A percentile compares a stretch with the other conserved stretches of the same genome.
Conservation (phyloP, 1,140 invertebrate genomes). For the Drosophila arizonae region DNA sequence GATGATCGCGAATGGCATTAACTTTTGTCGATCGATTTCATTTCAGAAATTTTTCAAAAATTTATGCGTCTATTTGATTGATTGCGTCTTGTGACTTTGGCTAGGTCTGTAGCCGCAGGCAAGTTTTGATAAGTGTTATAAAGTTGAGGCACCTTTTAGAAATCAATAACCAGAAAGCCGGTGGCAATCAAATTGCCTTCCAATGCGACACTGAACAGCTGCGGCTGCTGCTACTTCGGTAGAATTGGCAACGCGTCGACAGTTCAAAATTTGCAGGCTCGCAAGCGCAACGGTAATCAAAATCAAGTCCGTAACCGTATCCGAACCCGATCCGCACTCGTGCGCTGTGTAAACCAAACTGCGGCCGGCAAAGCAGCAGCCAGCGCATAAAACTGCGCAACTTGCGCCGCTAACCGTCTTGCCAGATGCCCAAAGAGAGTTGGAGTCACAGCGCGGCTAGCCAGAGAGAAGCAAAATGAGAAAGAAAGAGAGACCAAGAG, state of each 20-base stretch:
- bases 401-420: constrained; percentile 39
- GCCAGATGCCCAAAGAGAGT: constrained; percentile 54
- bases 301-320: constrained; percentile 40
- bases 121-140: constrained; percentile 41
- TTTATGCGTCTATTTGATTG: constrained; percentile 67
- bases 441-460: constrained; percentile 1
- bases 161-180: constrained; percentile 37
- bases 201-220: constrained; percentile 3
- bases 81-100: constrained; percentile 38
- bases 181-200: constrained; percentile 23
- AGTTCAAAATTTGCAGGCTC: constrained; percentile 22
- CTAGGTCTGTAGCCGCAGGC: constrained; percentile 36
- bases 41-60: constrained; percentile 31
- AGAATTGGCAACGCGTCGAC: constrained; percentile 18
- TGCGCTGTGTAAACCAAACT: constrained; percentile 72
- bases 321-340: constrained; percentile 65
- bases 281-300: constrained; percentile 46
- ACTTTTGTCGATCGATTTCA: constrained; percentile 37
- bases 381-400: constrained; percentile 73
- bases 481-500: neutral
- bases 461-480: constrained; percentile 3
- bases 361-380: constrained; percentile 68
- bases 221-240: neutral
- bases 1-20: constrained; percentile 22
- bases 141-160: constrained; percentile 68